Percentiles rank a stretch among this genome's conserved stretches.
Evolutionary conservation across 1,140 invertebrate genomes (phyloP).

Genomic region (Drosophila biarmipes): DNA sequence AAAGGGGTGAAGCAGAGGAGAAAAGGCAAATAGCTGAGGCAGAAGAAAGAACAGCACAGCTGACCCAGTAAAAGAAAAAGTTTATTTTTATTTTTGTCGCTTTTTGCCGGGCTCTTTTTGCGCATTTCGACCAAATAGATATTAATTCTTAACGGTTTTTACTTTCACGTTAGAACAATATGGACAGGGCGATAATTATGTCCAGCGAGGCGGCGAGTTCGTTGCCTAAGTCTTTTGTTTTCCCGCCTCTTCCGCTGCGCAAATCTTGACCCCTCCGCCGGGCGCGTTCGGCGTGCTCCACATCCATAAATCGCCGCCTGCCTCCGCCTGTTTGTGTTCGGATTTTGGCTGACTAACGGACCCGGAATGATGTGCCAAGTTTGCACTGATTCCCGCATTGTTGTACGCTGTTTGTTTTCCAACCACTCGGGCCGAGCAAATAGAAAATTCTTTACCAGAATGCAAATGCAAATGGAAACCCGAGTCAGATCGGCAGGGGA

Average conservation of each 20-base stretch:
- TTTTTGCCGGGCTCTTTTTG: constrained; percentile 17
- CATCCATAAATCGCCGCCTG: constrained; percentile 17
- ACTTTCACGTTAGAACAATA: constrained; percentile 83
- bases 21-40: constrained; percentile 50
- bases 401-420: constrained; percentile 33
- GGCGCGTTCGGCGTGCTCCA: constrained; percentile 10
- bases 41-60: constrained; percentile 27
- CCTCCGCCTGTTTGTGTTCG: constrained; percentile 9
- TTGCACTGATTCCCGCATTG: constrained; percentile 51
- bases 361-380: constrained; percentile 52
- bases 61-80: constrained; percentile 82
- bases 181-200: constrained; percentile 79
- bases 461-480: constrained; percentile 65
- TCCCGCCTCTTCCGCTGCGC: constrained; percentile 41
- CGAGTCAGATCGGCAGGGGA: constrained; percentile 29
- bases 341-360: constrained; percentile 61
- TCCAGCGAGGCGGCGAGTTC: constrained; percentile 59
- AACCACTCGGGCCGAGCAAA: constrained; percentile 45
- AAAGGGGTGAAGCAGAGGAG: constrained; percentile 30
- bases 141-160: constrained; percentile 83
- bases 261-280: constrained; percentile 14
- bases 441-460: constrained; percentile 55
- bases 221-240: constrained; percentile 73
- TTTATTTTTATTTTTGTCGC: constrained; percentile 68
- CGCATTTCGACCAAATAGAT: constrained; percentile 66